Conservation (phyloP, 2,797 vertebrate species). For the Merluccius polli region DNA sequence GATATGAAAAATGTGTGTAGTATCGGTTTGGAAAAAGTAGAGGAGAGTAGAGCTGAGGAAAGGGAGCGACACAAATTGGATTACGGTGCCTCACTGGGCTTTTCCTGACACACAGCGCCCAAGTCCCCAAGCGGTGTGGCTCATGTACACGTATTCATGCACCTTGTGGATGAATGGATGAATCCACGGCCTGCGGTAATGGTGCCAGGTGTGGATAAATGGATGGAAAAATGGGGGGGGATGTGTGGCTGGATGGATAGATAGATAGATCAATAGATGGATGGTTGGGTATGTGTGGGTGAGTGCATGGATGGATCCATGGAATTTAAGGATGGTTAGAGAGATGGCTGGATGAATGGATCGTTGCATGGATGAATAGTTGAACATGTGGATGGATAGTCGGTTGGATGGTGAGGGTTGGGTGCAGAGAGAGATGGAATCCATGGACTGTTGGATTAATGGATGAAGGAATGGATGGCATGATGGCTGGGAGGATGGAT, state of each 20-base stretch:
- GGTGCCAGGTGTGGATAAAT: slow-evolving; percentile 3
- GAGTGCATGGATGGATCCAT: not conserved
- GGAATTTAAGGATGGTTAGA: not conserved
- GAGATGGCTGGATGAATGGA: not conserved
- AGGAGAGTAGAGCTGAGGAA: slow-evolving; percentile 42
- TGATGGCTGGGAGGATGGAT: not conserved
- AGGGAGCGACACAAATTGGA: slow-evolving; percentile 72
- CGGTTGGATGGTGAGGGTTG: not conserved
- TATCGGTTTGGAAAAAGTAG: slow-evolving; percentile 26
- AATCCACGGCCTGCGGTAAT: slow-evolving; percentile 10
- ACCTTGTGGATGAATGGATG: slow-evolving; percentile 7
- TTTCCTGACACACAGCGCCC: slow-evolving; percentile 64
- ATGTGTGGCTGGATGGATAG: slow-evolving; percentile 16
- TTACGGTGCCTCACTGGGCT: slow-evolving; percentile 62
- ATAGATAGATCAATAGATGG: slow-evolving; percentile 8
- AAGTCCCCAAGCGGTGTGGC: slow-evolving; percentile 47
- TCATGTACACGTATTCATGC: slow-evolving; percentile 16
- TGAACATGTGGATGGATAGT: not conserved
- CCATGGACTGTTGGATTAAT: too few relatives aligned
- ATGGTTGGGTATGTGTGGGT: too few relatives aligned
- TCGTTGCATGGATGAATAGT: not conserved
- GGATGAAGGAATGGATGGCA: not conserved
- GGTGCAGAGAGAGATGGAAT: too few relatives aligned
- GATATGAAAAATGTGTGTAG: not conserved
- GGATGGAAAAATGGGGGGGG: slow-evolving; percentile 19